Evolutionary conservation across 1,140 invertebrate genomes (phyloP), one percentile per base, ranked within the genome.

Genomic region (Coelopa frigida): DNA sequence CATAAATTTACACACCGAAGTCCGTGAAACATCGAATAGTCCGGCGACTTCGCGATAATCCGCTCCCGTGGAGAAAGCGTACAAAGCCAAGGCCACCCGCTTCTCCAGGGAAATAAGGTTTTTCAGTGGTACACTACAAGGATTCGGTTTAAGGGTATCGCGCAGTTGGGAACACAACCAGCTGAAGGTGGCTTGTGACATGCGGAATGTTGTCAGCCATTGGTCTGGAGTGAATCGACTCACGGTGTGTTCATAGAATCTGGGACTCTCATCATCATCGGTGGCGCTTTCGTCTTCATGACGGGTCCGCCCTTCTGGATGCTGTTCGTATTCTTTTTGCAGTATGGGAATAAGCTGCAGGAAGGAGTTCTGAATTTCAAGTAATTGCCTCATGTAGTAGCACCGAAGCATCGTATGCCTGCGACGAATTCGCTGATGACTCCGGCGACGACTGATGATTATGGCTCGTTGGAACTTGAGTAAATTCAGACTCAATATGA

Each of bases 21-120:
- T 55, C 50, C 1, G 47, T 42, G 15, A 38, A 39, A 65, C 29
- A 1, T 52, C 44, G 38, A 62, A 66, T 15, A 54, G 40, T 14
- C 53, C 43, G 5, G 56, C 41, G 5, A 65, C 54, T 7, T 20
- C 11, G 11, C 53, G 51, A 2, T 62, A 53, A 1, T 55, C 48
- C n/a, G 54, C 55, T 1, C 61, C 59, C 18, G 54, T 56, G n/a
- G 62, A 58, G 36, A 65, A 35, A 15, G 59, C 57, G 32, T 52
- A 56, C 0, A 66, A 44, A 1, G 62, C 56, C 12, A 66, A 14
- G 0, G 62, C 62, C 4, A 66, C 50, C 26, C 56, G 55, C 20
- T 57, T 59, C 3, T 62, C 53, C 0, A 55, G 27, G 11, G 42
- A n/a, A 17, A 24, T 43, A 4, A n/a, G 4, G 12, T 22, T 29